Base-by-base conservation (phyloP, 2,113 vertebrate species). In the Leucoraja erinaceus region DNA sequence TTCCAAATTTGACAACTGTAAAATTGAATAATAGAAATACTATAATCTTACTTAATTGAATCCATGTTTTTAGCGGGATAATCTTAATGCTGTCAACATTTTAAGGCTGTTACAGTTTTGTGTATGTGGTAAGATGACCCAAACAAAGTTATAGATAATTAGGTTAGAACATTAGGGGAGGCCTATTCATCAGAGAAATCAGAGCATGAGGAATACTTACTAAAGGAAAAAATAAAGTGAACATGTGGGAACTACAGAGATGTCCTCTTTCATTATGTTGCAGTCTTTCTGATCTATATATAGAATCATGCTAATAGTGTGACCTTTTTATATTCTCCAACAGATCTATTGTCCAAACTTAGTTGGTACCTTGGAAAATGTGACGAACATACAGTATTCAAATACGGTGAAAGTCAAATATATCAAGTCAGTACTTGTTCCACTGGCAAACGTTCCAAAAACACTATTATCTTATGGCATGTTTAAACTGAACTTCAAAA, bases 31-130 rank as follows among this genome's bases (percentile, higher is more conserved):
- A 88, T 61, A 33, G 83, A 88, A 88, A 63, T 63, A 16, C 83
- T 61, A 63, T 63, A 88, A 66, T 88, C 83, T 66, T 88, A 31
- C 16, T 88, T 88, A 88, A 88, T 88, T 88, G 83, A 88, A 88
- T 14, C 83, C 83, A 88, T 88, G 83, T 63, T 88, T 77, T 63
- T 88, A 63, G n/a, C 28, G 18, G 28, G 59, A 61, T 88, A 66
- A 66, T 88, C 83, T 88, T 66, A 88, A 88, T 88, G 61, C 59
- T n/a, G 28, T 88, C 83, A 88, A 88, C 83, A 63, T 88, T 88
- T 88, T 31, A 31, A n/a, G 28, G 56, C 56, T 5, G n/a, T 86
- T 61, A 63, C 56, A 88, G 83, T 28, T 88, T 88, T 63, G 83
- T 59, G 11, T 7, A 88, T 88, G 28, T 66, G 83, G 59, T 88